These are phyloP conservation scores for Chondrosia reniformis DNA, from an alignment of 37 sponge, comb jelly and placozoan genomes.

Conservation along the genomic window DNA sequence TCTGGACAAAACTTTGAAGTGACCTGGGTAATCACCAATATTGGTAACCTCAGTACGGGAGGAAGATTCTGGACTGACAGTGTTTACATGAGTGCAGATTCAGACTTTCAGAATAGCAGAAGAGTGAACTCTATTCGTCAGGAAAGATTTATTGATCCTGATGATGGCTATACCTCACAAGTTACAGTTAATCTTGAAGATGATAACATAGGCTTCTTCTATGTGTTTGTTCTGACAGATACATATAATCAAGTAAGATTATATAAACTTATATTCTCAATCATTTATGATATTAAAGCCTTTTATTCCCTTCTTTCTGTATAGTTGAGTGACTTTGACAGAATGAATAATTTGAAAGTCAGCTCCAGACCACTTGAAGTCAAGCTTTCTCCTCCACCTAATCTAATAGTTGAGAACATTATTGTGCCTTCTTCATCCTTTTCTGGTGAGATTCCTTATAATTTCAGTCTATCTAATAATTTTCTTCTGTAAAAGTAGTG, in stretches of 20 bases:
- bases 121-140: neutral
- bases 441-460: slow-evolving; percentile 17
- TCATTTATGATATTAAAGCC: too few relatives aligned
- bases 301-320: too few relatives aligned
- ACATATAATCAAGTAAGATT: neutral
- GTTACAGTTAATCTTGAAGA: neutral
- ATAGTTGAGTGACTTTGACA: slow-evolving; percentile 10
- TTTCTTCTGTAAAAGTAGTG: too few relatives aligned
- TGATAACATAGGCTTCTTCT: neutral
- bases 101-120: neutral
- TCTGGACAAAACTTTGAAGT: slow-evolving; percentile 17
- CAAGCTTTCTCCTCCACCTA: slow-evolving; percentile 20
- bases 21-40: slow-evolving; percentile 8
- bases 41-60: slow-evolving; percentile 10
- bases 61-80: neutral
- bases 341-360: neutral
- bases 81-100: neutral
- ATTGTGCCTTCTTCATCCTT: neutral
- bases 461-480: too few relatives aligned
- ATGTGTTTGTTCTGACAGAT: slow-evolving; percentile 20
- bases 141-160: neutral
- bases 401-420: neutral
- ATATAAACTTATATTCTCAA: too few relatives aligned
- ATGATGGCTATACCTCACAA: slow-evolving; percentile 23
- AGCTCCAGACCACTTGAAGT: neutral